These are phyloP conservation scores for Lutjanus argentimaculatus DNA, from an alignment of 2,797 vertebrate species.

Conservation along the genomic window DNA sequence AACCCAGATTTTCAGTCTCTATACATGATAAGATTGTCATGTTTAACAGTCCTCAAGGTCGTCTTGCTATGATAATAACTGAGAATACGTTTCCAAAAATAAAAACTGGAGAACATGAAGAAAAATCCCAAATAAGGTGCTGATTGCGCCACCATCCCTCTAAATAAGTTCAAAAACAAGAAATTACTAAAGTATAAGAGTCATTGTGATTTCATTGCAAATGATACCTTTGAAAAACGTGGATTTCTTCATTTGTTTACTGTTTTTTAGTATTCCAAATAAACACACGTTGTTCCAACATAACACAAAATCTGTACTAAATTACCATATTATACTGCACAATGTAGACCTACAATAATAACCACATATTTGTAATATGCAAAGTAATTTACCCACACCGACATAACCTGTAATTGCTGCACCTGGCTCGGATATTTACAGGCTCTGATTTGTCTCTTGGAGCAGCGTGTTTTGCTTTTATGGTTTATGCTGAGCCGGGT, in stretches of 20 bases:
- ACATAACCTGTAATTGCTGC: slow-evolving; percentile 28
- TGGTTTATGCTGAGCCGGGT: slow-evolving; percentile 66
- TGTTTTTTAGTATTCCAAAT: neutral
- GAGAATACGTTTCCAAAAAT: neutral
- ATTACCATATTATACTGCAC: neutral
- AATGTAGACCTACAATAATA: slow-evolving; percentile 1
- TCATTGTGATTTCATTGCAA: neutral
- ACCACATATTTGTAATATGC: slow-evolving; percentile 12
- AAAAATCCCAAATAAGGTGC: neutral
- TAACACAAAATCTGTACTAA: neutral
- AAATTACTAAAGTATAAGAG: neutral
- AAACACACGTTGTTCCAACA: slow-evolving; percentile 1
- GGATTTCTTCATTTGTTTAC: neutral
- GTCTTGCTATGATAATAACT: neutral
- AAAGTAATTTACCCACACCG: slow-evolving; percentile 35
- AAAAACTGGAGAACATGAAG: neutral
- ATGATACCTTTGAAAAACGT: neutral
- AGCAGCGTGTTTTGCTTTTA: slow-evolving; percentile 67
- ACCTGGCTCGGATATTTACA: slow-evolving; percentile 55
- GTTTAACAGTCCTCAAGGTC: neutral
- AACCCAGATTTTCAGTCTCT: too few relatives aligned
- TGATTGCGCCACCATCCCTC: too few relatives aligned
- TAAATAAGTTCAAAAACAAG: neutral
- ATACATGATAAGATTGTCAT: neutral
- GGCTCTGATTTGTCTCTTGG: slow-evolving; percentile 63